These are phyloP conservation scores for Vanessa atalanta DNA, from an alignment of 1,140 invertebrate species.

Conservation along the genomic window DNA sequence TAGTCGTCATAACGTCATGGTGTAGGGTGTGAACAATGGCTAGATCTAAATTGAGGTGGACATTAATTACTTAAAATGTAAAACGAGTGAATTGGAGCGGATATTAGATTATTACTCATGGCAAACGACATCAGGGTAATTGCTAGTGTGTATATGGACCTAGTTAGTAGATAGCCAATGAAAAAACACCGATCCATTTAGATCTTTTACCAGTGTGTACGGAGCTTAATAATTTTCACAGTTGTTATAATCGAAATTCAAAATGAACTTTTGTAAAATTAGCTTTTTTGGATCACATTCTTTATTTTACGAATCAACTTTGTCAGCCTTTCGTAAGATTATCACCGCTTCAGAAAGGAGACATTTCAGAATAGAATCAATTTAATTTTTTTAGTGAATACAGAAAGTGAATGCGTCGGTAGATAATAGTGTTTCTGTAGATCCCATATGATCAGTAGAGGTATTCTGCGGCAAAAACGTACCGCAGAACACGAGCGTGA, in stretches of 20 bases:
- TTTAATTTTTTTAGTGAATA: no score
- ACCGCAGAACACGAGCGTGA: no score
- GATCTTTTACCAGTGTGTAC: constrained; percentile 10
- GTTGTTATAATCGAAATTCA: background rate
- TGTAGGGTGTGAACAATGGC: constrained; percentile 5
- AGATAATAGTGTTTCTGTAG: no score
- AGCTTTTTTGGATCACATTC: no score
- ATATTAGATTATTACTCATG: constrained; percentile 35
- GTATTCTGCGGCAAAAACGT: no score
- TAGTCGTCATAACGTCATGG: background rate
- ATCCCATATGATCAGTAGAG: no score
- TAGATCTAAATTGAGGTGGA: constrained; percentile 13
- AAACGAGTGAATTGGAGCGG: constrained; percentile 32
- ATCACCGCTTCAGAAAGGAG: no score
- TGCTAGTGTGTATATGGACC: constrained; percentile 19
- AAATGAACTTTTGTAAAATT: no score
- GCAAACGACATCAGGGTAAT: constrained; percentile 31
- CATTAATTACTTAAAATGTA: constrained; percentile 35
- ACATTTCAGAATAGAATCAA: no score
- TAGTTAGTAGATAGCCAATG: constrained; percentile 21
- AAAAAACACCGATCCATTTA: background rate
- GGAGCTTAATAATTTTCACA: background rate
- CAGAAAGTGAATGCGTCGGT: no score
- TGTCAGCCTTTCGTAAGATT: no score
- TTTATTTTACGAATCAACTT: no score